Percentiles rank a stretch among this genome's conserved stretches.
Evolutionary conservation across 1,140 invertebrate genomes (phyloP).

Genomic region (Lucilia sericata): DNA sequence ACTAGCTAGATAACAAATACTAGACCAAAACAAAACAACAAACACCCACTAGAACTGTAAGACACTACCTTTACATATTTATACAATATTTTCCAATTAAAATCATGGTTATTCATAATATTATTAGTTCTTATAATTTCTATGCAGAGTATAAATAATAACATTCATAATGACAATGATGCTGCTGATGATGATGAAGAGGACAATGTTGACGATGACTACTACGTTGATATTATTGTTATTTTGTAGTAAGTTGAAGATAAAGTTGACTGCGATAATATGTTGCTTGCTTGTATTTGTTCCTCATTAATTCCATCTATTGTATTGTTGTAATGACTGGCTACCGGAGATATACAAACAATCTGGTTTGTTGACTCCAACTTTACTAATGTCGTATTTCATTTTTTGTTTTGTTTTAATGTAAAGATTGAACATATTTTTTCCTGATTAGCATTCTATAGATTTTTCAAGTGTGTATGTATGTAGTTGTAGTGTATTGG

Average conservation of each 20-base stretch:
- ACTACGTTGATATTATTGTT: background rate
- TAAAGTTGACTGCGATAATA: background rate
- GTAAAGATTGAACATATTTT: too few relatives aligned
- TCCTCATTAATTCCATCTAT: background rate
- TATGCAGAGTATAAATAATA: background rate
- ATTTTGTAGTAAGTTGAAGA: background rate
- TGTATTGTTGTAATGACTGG: too few relatives aligned
- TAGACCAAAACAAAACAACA: too few relatives aligned
- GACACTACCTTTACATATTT: background rate
- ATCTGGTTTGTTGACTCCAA: background rate
- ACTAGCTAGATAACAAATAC: too few relatives aligned
- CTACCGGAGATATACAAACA: background rate
- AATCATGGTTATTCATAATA: slow-evolving; percentile 38
- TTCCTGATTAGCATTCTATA: too few relatives aligned
- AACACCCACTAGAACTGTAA: too few relatives aligned
- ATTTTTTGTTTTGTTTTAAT: too few relatives aligned
- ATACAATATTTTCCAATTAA: slow-evolving; percentile 28
- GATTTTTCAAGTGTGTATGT: too few relatives aligned
- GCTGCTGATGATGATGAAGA: background rate
- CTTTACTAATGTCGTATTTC: too few relatives aligned
- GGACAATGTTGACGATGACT: background rate
- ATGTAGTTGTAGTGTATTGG: too few relatives aligned
- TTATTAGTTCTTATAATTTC: slow-evolving; percentile 30
- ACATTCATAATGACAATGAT: background rate
- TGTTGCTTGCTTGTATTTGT: background rate